Base-by-base conservation (phyloP, 2,888 invertebrate genomes). In the Pristionchus arcanus region DNA sequence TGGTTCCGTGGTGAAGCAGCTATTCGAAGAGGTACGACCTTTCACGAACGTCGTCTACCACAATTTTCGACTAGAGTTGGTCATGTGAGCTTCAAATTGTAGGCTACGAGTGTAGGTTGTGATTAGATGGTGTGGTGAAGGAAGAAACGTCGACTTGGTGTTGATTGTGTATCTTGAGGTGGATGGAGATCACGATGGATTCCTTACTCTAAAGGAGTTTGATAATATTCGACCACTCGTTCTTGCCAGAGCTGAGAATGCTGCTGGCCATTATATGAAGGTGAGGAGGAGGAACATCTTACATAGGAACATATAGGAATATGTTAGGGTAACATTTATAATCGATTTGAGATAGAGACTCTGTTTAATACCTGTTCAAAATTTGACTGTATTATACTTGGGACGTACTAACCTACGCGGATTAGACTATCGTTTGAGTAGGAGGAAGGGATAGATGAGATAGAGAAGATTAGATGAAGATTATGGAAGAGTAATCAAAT, bases 221-320 rank as follows among this genome's bases (percentile, higher is more conserved):
- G 94, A 94, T 89, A 91, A 93, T 28, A 94, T 94, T 74, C 91
- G 94, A 49, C 93, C 93, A 28, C 88, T 95, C 83, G 94, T 94
- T 11, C 87, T 95, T 74, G 94, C 94, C 34, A 94, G 94, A 85
- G 94, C 94, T 31, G 94, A 94, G 90, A 94, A 95, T 84, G 94
- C 94, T 3, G 94, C 94, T 34, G 91, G 92, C 0, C 90, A 94
- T 25, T 94, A 94, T 90, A 81, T 94, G 71, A 92, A 94, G 87
- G 93, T 92, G 71, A 66, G 83, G 21, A 28, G 21, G 31, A 74
- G 63, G 59, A 59, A n/a, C n/a, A n/a, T n/a, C n/a, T n/a, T n/a
- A n/a, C n/a, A n/a, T n/a, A n/a, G n/a, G n/a, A n/a, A n/a, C n/a
- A n/a, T n/a, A n/a, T n/a, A n/a, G n/a, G n/a, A n/a, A n/a, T n/a